phyloP scores from a whole-genome alignment of 1,140 invertebrate species.

The Drosophila bocki region DNA sequence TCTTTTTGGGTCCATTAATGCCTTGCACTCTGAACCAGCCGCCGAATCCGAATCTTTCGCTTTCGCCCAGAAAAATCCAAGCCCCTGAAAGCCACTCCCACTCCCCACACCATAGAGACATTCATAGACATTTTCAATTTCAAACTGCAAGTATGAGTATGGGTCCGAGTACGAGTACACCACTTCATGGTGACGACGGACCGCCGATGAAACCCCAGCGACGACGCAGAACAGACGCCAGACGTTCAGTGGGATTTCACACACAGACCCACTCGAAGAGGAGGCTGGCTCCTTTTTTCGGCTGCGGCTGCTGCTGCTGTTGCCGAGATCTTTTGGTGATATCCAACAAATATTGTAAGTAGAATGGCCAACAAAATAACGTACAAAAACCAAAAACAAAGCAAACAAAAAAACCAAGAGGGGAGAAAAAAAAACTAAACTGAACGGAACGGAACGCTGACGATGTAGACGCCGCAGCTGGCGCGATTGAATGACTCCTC shows the following conservation, averaged over 20 bases:
- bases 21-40: conserved; percentile 75
- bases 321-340: conserved; percentile 76
- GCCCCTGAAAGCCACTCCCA: conserved; percentile 58
- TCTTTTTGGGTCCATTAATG: conserved; percentile 69
- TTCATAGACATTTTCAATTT: conserved; percentile 77
- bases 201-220: conserved; percentile 38
- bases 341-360: conserved; percentile 81
- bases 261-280: conserved; percentile 66
- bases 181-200: conserved; percentile 75
- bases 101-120: conserved; percentile 54
- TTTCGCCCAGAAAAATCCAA: conserved; percentile 61
- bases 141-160: conserved; percentile 31
- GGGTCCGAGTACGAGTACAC: conserved; percentile 23
- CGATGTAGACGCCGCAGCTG: conserved; percentile 78
- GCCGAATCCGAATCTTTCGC: conserved; percentile 67
- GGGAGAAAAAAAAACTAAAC: conserved; percentile 48
- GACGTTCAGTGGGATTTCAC: conserved; percentile 71
- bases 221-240: conserved; percentile 76
- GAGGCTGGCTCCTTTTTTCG: conserved; percentile 48
- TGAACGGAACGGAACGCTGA: conserved; percentile 62
- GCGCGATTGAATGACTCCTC: conserved; percentile 82
- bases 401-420: conserved; percentile 43
- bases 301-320: conserved; percentile 61
- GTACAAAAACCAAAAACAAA: conserved; percentile 39
- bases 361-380: conserved; percentile 72